Percentiles rank a stretch among this genome's conserved stretches.
phyloP scores from a whole-genome alignment of 1,140 invertebrate species.

The Anadara kagoshimensis region DNA sequence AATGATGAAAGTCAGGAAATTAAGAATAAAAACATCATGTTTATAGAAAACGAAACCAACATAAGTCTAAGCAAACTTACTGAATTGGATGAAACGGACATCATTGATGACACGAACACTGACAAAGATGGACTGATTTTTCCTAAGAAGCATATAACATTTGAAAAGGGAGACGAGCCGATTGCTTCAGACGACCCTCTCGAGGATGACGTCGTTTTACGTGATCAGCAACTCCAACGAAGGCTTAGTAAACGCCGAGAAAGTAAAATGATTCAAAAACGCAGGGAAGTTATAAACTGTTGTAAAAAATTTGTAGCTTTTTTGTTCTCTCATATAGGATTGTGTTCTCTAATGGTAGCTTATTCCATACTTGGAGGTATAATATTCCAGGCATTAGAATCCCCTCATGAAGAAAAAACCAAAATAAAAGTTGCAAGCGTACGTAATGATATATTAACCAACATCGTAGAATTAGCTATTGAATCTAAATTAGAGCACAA shows the following conservation, averaged over 20 bases:
- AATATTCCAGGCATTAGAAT: slow-evolving; percentile 90
- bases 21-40: slow-evolving; percentile 18
- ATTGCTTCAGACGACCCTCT: slow-evolving; percentile 29
- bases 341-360: slow-evolving; percentile 94
- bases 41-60: slow-evolving; percentile 53
- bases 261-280: slow-evolving; percentile 50
- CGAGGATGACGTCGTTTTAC: slow-evolving; percentile 33
- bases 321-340: slow-evolving; percentile 86
- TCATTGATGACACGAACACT: slow-evolving; percentile 33
- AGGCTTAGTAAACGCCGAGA: slow-evolving; percentile 39
- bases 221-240: slow-evolving; percentile 24
- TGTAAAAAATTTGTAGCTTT: slow-evolving; percentile 71
- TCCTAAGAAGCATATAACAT: slow-evolving; percentile 33
- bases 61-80: slow-evolving; percentile 33
- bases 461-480: slow-evolving; percentile 37
- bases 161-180: slow-evolving; percentile 28
- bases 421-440: slow-evolving; percentile 36
- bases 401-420: slow-evolving; percentile 40
- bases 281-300: slow-evolving; percentile 52
- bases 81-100: slow-evolving; percentile 32
- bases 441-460: slow-evolving; percentile 18
- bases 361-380: slow-evolving; percentile 96
- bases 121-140: slow-evolving; percentile 24
- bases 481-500: slow-evolving; percentile 20
- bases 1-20: neutral